A percentile compares a stretch with the other conserved stretches of the same genome.
phyloP scores from a whole-genome alignment of 2,888 invertebrate genomes.

The Phasia obesa region DNA sequence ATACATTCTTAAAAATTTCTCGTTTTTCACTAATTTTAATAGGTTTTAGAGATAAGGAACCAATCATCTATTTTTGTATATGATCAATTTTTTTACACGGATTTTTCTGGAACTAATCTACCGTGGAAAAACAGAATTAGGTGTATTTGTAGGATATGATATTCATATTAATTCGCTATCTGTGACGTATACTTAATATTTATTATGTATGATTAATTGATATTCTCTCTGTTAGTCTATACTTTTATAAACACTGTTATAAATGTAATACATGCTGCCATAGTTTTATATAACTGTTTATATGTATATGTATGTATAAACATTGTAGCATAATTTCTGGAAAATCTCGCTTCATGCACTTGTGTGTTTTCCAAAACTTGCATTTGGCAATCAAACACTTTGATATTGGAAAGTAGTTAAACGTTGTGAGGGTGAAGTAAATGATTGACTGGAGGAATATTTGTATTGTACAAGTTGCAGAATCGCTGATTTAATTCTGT shows the following conservation, averaged over 20 bases:
- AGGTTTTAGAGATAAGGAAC: no score
- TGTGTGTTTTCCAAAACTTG: constrained; percentile 16
- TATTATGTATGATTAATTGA: not conserved
- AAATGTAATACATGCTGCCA: not conserved
- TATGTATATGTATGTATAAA: not conserved
- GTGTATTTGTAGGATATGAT: no score
- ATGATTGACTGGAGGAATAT: constrained; percentile 1
- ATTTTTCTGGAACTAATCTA: no score
- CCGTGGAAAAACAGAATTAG: no score
- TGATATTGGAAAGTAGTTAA: constrained; percentile 2
- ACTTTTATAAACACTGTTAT: not conserved
- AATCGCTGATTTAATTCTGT: constrained; percentile 68
- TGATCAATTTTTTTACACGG: no score
- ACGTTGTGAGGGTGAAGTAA: constrained; percentile 12
- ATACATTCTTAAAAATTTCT: no score
- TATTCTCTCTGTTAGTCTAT: not conserved
- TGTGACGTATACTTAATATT: not conserved
- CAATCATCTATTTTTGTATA: no score
- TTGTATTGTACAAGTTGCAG: constrained; percentile 51
- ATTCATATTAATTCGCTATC: not conserved
- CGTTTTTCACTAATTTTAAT: no score
- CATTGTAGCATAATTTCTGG: constrained; percentile 17
- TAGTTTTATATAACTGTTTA: not conserved
- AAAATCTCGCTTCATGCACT: constrained; percentile 27
- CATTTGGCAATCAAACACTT: not conserved